Evolutionary conservation across 2,113 vertebrate species (phyloP), one percentile per base, ranked within the genome.

Genomic region (Polypterus senegalus): DNA sequence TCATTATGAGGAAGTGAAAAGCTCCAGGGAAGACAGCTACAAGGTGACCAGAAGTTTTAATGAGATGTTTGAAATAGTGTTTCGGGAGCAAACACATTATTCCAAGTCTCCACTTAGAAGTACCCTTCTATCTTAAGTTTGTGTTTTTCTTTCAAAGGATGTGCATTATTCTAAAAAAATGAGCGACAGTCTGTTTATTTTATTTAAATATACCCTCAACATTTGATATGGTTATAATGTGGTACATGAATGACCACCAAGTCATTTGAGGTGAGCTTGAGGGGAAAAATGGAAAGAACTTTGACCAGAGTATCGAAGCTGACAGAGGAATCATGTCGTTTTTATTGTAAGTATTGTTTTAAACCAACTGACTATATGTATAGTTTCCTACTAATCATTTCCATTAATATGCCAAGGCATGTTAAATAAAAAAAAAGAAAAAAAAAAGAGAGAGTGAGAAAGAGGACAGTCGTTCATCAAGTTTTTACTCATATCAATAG

Each of bases 331-430:
- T 87, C 91, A 92, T 89, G 89, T 82, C 70, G 75, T 69, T 69
- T 55, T 71, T 68, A 91, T 96, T 88, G 95, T 98, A 98, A 98
- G 95, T 98, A 98, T 97, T 84, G 80, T 76, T 81, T 86, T 81
- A 81, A 81, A 84, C 88, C 87, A 83, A 84, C 83, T 88, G 80
- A 88, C 72, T 89, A 86, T 78, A 76, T 82, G 83, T 82, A 69
- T 66, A 70, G 73, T 70, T 68, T 68, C 66, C 73, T 51, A 51
- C 49, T 51, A 51, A 51, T 51, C 49, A 51, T 51, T 51, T 51
- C 49, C 6, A 6, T 51, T 51, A 9, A 51, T 51, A 51, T 51
- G 9, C 49, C 83, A 70, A 83, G 82, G 83, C 83, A 68, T 89
- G 49, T 9, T 7, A 73, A 75, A 73, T 71, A 65, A 73, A 60